Conservation (phyloP, 2,888 invertebrate genomes). For the Acronicta leporina region DNA sequence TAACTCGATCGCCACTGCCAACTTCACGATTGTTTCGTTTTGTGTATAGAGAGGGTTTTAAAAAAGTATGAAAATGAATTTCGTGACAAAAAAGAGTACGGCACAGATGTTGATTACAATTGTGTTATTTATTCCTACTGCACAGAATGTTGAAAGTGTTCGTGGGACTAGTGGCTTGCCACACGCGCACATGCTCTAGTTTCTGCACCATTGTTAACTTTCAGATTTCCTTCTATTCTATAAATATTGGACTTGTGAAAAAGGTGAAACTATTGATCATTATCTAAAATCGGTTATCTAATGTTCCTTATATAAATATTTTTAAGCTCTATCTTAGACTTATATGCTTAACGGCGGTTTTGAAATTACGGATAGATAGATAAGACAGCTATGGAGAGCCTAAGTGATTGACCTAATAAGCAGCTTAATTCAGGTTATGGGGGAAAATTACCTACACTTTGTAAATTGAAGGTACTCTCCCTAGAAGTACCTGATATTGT, state of each 20-base stretch:
- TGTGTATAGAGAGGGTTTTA: not conserved
- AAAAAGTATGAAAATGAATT: not conserved
- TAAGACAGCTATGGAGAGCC: too few relatives aligned
- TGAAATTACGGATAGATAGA: too few relatives aligned
- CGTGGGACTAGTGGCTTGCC: slow-evolving; percentile 77
- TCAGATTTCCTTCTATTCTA: slow-evolving; percentile 60
- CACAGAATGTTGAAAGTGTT: slow-evolving; percentile 73
- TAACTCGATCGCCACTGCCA: too few relatives aligned
- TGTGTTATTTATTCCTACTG: slow-evolving; percentile 61
- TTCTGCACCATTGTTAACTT: slow-evolving; percentile 71
- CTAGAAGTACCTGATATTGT: not conserved
- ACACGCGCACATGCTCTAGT: slow-evolving; percentile 69
- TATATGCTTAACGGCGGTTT: not conserved
- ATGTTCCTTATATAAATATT: too few relatives aligned
- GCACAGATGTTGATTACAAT: slow-evolving; percentile 57
- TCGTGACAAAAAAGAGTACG: slow-evolving; percentile 23
- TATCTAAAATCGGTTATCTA: not conserved
- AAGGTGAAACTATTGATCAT: slow-evolving; percentile 25
- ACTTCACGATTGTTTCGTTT: too few relatives aligned
- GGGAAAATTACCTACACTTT: too few relatives aligned
- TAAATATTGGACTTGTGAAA: slow-evolving; percentile 28
- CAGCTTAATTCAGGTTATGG: too few relatives aligned
- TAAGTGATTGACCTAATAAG: too few relatives aligned
- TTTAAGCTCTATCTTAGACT: too few relatives aligned
- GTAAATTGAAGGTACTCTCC: not conserved